phyloP scores from a whole-genome alignment of 2,113 vertebrate species.

The Eurystomus gularis region DNA sequence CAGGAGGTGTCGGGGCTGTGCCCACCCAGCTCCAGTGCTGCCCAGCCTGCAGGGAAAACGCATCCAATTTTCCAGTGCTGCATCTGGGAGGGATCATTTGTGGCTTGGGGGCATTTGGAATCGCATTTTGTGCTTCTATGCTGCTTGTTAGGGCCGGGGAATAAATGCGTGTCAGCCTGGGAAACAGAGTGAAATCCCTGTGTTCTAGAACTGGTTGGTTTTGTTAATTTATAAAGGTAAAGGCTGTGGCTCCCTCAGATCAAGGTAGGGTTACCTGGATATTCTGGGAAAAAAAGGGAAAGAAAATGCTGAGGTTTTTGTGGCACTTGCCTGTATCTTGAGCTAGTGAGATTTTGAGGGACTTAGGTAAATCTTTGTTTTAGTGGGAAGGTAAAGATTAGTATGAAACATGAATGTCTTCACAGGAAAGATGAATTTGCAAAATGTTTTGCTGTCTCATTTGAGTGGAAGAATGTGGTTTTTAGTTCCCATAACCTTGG shows the following conservation, averaged over 20 bases:
- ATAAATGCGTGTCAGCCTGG: not conserved
- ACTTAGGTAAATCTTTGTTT: not conserved
- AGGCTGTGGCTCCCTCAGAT: not conserved
- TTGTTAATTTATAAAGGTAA: not conserved
- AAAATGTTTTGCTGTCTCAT: slow-evolving; percentile 21
- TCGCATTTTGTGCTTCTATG: not conserved
- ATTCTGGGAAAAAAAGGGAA: not conserved
- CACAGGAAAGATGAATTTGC: not conserved
- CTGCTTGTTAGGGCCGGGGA: accelerated
- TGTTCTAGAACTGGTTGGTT: not conserved
- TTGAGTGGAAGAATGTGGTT: slow-evolving; percentile 22
- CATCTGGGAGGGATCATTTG: not conserved
- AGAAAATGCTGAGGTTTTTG: not conserved
- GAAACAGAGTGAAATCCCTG: not conserved
- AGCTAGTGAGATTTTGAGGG: not conserved
- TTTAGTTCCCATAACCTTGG: not conserved
- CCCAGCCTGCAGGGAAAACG: accelerated
- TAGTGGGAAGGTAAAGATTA: not conserved
- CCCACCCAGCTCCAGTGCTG: accelerated
- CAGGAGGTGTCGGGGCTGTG: accelerated
- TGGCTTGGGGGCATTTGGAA: not conserved
- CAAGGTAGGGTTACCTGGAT: not conserved
- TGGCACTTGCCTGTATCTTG: not conserved
- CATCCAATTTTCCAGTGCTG: not conserved
- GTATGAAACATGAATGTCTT: not conserved